Base-by-base conservation (phyloP, 2,797 vertebrate species). In the Hemitrygon akajei region DNA sequence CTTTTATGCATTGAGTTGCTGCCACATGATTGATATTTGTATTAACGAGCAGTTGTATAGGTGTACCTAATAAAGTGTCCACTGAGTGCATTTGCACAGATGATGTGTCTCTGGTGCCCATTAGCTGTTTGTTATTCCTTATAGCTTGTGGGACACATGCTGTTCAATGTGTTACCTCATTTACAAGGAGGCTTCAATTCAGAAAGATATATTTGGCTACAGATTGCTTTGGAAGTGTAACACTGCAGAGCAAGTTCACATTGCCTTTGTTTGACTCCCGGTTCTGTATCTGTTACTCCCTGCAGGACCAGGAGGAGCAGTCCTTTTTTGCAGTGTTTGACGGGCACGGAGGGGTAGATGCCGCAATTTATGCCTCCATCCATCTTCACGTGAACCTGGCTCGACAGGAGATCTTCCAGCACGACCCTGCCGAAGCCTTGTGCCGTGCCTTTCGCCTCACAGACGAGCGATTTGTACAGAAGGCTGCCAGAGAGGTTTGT, bases 261-360 rank as follows among this genome's bases (percentile, higher is more conserved):
- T 95, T 92, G 92, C 94, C 95, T 95, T 95, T 93, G 95, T 79
- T 79, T 79, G 80, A 82, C 94, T 93, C 94, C 93, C 94, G 94
- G 94, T 95, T 94, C 94, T 93, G 94, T 95, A 20, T 37, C 34
- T 14, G 20, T 40, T 76, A 25, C 73, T 27, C 86, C 18, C 94
- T 93, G 76, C 96, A 99, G 99, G 98, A 99, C 96, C 98, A 99
- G 95, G 98, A 99, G 95, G 98, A 99, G 94, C 99, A 99, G 96
- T 98, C 98, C 16, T 99, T 98, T 95, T 99, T 99, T 58, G 99
- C 98, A 0, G 98, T 99, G 95, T 99, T 98, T 91, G 99, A 99
- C 56, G 99, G 99, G 0, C 99, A 99, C 0, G 99, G 99, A 0
- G 99, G 99, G 1, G 97, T 99, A 93, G 99, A 99, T 0, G 99